phyloP scores from a whole-genome alignment of 2,113 vertebrate genomes.

The Barbus barbus region DNA sequence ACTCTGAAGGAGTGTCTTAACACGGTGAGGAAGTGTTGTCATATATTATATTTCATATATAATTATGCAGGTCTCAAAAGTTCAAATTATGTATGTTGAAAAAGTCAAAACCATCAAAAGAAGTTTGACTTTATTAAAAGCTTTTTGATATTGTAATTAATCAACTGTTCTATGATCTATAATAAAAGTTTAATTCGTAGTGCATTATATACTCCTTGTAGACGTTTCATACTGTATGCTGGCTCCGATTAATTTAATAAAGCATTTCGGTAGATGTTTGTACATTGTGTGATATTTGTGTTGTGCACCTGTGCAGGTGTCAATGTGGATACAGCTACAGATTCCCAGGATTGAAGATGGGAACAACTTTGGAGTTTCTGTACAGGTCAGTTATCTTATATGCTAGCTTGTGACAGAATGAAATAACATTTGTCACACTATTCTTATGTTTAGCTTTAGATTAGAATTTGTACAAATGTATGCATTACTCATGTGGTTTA shows the following conservation, averaged over 20 bases:
- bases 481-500: not conserved
- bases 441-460: not conserved
- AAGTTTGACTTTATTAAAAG: too few species aligned
- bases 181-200: not conserved
- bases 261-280: not conserved
- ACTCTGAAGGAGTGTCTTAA: slow-evolving; percentile 87
- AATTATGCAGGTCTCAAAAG: not conserved
- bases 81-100: too few species aligned
- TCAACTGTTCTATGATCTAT: too few species aligned
- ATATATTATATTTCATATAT: not conserved
- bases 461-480: not conserved
- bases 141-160: not conserved
- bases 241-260: not conserved
- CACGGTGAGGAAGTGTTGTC: slow-evolving; percentile 69
- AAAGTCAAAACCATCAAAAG: too few species aligned
- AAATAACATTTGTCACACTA: not conserved
- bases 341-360: slow-evolving; percentile 89
- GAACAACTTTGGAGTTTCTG: slow-evolving; percentile 91
- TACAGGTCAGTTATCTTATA: slow-evolving; percentile 76
- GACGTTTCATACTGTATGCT: not conserved
- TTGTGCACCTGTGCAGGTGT: slow-evolving; percentile 72
- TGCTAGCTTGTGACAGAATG: not conserved
- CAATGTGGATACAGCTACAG: slow-evolving; percentile 88
- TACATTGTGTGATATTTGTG: not conserved
- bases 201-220: not conserved